phyloP scores from a whole-genome alignment of 2,113 vertebrate genomes.

The Cathartes aura region DNA sequence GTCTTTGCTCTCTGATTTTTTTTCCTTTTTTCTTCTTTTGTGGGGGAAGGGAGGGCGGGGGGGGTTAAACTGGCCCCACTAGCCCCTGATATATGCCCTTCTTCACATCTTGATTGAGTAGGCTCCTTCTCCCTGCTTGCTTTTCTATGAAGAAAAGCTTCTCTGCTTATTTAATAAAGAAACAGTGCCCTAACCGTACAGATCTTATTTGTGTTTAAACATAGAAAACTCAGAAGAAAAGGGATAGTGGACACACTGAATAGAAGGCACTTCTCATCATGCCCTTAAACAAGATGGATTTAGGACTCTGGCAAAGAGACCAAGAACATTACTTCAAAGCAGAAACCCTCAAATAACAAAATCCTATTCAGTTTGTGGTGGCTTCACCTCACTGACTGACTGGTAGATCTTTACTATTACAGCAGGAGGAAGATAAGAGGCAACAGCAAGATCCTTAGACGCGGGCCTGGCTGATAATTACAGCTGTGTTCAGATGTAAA shows the following conservation, averaged over 20 bases:
- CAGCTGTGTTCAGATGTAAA: not conserved
- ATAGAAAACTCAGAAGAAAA: not conserved
- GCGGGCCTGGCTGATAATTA: not conserved
- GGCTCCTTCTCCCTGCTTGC: not conserved
- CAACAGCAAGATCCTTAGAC: not conserved
- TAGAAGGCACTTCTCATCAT: not conserved
- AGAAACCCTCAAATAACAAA: not conserved
- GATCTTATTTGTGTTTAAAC: not conserved
- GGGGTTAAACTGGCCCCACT: not conserved
- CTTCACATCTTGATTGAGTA: not conserved
- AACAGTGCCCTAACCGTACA: not conserved
- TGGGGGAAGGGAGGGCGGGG: fast-evolving
- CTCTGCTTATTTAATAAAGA: not conserved
- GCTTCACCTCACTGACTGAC: not conserved
- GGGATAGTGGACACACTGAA: not conserved
- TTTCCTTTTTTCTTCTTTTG: not conserved
- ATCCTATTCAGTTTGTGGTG: not conserved
- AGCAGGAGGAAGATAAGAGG: not conserved
- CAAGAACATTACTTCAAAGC: not conserved
- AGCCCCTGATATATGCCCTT: not conserved
- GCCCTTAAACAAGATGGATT: not conserved
- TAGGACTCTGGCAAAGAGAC: not conserved
- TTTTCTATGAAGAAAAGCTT: no score
- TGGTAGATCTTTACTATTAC: not conserved
- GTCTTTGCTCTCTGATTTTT: not conserved